A percentile compares a stretch with the other conserved stretches of the same genome.
Conservation (phyloP, 30 jellyfish, hydroid and myxozoan genomes). For the Hydractinia symbiolongicarpus region DNA sequence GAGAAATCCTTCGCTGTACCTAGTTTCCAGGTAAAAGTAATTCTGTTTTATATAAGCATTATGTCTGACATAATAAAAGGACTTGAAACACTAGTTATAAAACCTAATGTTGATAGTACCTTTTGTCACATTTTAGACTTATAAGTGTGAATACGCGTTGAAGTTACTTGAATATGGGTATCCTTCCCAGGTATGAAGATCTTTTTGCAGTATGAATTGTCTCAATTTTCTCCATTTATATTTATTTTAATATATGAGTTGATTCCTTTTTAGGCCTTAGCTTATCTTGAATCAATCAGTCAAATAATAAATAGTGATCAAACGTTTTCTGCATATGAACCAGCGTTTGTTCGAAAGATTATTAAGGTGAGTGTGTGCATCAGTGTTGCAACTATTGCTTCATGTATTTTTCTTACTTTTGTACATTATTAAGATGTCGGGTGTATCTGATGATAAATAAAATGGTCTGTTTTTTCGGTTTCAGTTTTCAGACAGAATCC, state of each 20-base stretch:
- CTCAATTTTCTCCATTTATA: not conserved
- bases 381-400: not conserved
- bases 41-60: not conserved
- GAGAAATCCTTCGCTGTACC: conserved; percentile 18
- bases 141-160: conserved; percentile 30
- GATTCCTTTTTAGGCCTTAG: conserved; percentile 4
- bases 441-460: too few relatives aligned
- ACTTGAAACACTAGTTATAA: too few relatives aligned
- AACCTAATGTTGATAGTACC: too few relatives aligned
- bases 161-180: conserved; percentile 24
- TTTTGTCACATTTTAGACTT: not conserved
- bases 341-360: not conserved
- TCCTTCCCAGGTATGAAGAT: conserved; percentile 11
- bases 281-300: conserved; percentile 33
- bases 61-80: not conserved
- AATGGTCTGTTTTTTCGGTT: not conserved
- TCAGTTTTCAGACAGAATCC: not conserved
- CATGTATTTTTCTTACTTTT: not conserved
- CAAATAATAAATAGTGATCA: conserved; percentile 10
- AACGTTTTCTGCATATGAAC: not conserved
- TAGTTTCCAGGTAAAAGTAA: conserved; percentile 21
- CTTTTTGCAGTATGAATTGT: not conserved
- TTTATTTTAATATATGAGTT: not conserved
- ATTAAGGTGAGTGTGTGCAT: conserved; percentile 16
- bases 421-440: too few relatives aligned